These are phyloP conservation scores for Genyomyrus donnyi DNA, from an alignment of 2,113 vertebrate genomes.

Conservation along the genomic window DNA sequence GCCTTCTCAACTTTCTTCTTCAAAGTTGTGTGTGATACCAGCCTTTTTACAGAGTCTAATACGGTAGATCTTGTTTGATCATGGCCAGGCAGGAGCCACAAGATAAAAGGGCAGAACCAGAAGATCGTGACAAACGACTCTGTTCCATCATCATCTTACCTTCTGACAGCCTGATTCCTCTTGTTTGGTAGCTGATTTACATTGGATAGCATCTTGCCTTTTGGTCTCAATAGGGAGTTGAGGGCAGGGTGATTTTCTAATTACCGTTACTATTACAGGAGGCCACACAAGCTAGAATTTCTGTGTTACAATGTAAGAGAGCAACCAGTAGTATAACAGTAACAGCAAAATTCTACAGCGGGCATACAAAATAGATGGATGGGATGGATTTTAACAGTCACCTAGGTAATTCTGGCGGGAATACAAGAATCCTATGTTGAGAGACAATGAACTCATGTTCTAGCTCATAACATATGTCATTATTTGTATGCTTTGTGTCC, in stretches of 20 bases:
- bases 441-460: neutral
- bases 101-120: neutral
- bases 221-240: neutral
- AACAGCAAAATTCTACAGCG: neutral
- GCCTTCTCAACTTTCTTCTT: neutral
- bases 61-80: neutral
- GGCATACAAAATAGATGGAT: neutral
- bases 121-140: neutral
- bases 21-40: neutral
- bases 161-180: neutral
- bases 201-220: neutral
- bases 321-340: neutral
- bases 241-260: neutral
- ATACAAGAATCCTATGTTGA: neutral
- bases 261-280: neutral
- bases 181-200: neutral
- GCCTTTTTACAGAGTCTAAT: neutral
- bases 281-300: neutral
- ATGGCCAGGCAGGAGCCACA: neutral
- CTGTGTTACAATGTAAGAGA: neutral
- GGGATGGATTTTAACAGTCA: neutral
- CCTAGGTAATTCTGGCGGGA: neutral
- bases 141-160: neutral
- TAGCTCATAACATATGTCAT: neutral
- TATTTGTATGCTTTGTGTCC: neutral